These are phyloP conservation scores for Drosophila histrio DNA, from an alignment of 2,888 invertebrate genomes.

Conservation along the genomic window DNA sequence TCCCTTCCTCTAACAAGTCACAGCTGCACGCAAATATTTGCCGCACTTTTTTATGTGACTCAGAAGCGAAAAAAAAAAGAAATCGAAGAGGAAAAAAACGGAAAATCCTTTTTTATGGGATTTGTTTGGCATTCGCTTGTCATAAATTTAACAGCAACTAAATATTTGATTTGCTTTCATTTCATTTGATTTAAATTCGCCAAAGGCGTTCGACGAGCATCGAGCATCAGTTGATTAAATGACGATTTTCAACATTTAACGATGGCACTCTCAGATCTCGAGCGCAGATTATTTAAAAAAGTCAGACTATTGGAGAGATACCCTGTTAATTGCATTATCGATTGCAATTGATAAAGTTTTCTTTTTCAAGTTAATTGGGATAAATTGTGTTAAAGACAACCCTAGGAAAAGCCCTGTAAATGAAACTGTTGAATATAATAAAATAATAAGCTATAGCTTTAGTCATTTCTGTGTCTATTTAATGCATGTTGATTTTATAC, in stretches of 20 bases:
- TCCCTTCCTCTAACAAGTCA: slow-evolving; percentile 8
- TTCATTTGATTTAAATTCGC: slow-evolving; percentile 20
- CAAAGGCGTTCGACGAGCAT: background rate
- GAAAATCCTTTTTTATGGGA: slow-evolving; percentile 50
- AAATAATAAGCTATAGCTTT: too few species aligned
- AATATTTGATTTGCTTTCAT: slow-evolving; percentile 69
- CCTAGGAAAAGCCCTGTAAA: background rate
- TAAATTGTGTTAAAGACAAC: too few species aligned
- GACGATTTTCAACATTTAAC: slow-evolving; percentile 8
- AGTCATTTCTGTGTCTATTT: too few species aligned
- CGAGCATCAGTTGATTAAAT: slow-evolving; percentile 34
- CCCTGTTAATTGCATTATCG: background rate
- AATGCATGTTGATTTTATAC: too few species aligned
- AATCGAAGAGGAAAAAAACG: background rate
- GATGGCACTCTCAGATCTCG: too few species aligned
- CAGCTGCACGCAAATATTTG: slow-evolving; percentile 72
- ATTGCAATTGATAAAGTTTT: too few species aligned
- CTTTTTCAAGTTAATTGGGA: too few species aligned
- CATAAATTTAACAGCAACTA: slow-evolving; percentile 75
- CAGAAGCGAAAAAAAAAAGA: background rate
- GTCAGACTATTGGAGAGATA: too few species aligned
- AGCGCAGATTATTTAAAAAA: too few species aligned
- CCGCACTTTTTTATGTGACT: slow-evolving; percentile 59
- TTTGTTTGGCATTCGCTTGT: slow-evolving; percentile 57
- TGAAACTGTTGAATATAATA: too few species aligned